These are phyloP conservation scores for Drosophila repleta DNA, from an alignment of 1,140 invertebrate species.

Conservation along the genomic window DNA sequence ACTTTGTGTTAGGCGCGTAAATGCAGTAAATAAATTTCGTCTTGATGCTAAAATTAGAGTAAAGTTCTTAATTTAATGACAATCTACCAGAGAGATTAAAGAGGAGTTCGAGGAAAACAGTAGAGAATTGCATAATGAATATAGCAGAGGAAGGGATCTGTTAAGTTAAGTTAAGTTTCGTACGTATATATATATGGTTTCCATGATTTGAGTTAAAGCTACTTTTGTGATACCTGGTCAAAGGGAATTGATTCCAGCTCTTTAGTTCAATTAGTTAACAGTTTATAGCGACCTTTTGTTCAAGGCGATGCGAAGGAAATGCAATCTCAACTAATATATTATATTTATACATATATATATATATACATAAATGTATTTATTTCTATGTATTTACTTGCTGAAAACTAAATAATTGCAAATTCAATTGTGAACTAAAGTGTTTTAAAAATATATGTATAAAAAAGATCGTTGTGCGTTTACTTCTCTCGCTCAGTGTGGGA, in stretches of 20 bases:
- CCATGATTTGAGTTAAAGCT: conserved; percentile 51
- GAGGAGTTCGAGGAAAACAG: background rate
- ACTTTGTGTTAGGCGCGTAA: conserved; percentile 44
- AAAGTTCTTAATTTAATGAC: conserved; percentile 51
- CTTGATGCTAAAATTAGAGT: conserved; percentile 15
- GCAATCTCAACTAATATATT: conserved; percentile 44
- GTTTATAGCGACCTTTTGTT: conserved; percentile 36
- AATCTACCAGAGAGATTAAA: conserved; percentile 46
- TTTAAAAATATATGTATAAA: conserved; percentile 33
- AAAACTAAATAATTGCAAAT: conserved; percentile 68
- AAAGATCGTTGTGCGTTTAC: background rate
- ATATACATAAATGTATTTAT: conserved; percentile 46
- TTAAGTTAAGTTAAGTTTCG: conserved; percentile 24
- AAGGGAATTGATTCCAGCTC: conserved; percentile 60
- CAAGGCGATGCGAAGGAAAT: conserved; percentile 34
- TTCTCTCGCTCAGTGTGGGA: conserved; percentile 16
- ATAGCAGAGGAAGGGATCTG: conserved; percentile 26
- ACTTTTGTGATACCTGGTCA: conserved; percentile 74
- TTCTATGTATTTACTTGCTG: conserved; percentile 76
- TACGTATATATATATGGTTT: conserved; percentile 32
- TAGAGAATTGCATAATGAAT: background rate
- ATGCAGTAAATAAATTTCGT: conserved; percentile 43
- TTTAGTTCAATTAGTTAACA: conserved; percentile 67
- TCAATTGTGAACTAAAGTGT: conserved; percentile 57
- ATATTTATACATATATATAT: conserved; percentile 28